Conservation (phyloP, 2,888 invertebrate species). For the Megastigmus dorsalis region DNA sequence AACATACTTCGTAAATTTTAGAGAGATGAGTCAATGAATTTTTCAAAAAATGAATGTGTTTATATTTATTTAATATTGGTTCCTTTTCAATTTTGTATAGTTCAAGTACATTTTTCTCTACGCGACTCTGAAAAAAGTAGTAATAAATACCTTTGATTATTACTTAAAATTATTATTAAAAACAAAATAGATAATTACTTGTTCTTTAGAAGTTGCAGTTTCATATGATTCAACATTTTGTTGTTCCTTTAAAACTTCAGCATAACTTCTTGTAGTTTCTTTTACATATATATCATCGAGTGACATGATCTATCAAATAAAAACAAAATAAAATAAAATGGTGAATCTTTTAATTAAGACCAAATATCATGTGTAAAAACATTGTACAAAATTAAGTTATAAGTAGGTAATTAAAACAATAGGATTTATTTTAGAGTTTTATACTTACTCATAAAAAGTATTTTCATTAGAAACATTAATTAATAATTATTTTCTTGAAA, state of each 20-base stretch:
- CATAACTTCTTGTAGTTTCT: slow-evolving; percentile 63
- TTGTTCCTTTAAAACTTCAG: slow-evolving; percentile 71
- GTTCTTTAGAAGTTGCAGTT: slow-evolving; percentile 78
- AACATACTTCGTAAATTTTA: slow-evolving; percentile 79
- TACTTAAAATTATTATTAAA: slow-evolving; percentile 2
- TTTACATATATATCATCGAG: slow-evolving; percentile 59
- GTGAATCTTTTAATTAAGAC: too few species aligned
- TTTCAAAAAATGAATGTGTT: slow-evolving; percentile 81
- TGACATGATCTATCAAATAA: slow-evolving; percentile 60
- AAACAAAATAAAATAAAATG: slow-evolving; percentile 5
- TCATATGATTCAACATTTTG: slow-evolving; percentile 80
- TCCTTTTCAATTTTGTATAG: slow-evolving; percentile 77
- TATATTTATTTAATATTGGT: slow-evolving; percentile 79
- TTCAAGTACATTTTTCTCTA: slow-evolving; percentile 77
- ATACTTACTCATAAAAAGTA: too few species aligned
- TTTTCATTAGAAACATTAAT: too few species aligned
- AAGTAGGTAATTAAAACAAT: too few species aligned
- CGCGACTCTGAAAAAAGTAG: slow-evolving; percentile 74
- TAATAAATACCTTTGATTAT: slow-evolving; percentile 30
- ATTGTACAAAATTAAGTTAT: too few species aligned
- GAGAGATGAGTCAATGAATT: slow-evolving; percentile 82
- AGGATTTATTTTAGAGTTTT: too few species aligned
- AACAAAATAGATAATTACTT: slow-evolving; percentile 72
- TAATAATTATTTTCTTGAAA: too few species aligned
- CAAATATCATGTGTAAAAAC: too few species aligned